These are phyloP conservation scores for Columba livia DNA, from an alignment of 2,113 vertebrate species.

Conservation along the genomic window DNA sequence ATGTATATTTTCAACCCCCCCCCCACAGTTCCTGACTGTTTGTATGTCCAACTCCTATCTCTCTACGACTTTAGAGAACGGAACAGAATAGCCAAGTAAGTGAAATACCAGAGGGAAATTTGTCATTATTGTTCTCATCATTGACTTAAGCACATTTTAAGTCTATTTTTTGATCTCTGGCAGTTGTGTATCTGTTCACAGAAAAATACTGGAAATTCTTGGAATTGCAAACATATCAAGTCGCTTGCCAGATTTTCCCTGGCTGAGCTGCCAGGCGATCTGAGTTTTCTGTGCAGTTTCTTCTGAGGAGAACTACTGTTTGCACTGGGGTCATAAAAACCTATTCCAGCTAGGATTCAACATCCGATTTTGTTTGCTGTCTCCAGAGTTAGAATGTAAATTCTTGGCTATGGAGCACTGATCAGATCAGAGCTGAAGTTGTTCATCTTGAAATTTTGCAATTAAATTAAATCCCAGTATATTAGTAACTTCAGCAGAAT, in stretches of 20 bases:
- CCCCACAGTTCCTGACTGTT: neutral
- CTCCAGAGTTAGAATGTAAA: conserved; percentile 1
- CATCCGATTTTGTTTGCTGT: neutral
- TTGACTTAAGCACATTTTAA: neutral
- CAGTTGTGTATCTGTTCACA: neutral
- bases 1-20: neutral
- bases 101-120: neutral
- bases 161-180: neutral
- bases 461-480: conserved; percentile 42
- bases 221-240: conserved; percentile 8
- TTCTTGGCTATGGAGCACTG: neutral
- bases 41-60: accelerated
- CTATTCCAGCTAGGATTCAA: neutral
- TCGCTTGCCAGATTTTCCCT: neutral
- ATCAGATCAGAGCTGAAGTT: neutral
- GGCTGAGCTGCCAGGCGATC: conserved; percentile 20
- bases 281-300: conserved; percentile 29
- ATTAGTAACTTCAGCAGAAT: conserved; percentile 63
- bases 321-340: conserved; percentile 46
- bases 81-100: neutral
- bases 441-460: conserved; percentile 32
- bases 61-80: neutral
- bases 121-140: neutral
- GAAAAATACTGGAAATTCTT: conserved; percentile 59
- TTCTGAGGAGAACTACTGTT: conserved; percentile 49